Evolutionary conservation across 2,888 invertebrate species (phyloP).

Genomic region (Eupithecia insigniata): DNA sequence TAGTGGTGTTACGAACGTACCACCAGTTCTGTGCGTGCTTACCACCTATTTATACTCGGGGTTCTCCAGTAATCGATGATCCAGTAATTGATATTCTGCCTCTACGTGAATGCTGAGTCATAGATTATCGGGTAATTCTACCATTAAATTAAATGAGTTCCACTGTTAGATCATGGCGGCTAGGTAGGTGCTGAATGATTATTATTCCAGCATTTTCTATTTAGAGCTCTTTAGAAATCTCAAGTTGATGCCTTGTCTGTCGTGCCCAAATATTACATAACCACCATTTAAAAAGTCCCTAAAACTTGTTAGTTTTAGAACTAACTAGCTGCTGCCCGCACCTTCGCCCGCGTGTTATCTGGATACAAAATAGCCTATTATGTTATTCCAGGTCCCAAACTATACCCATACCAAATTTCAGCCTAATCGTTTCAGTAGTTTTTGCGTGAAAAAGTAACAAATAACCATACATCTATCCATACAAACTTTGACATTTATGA

Average conservation of each 20-base stretch:
- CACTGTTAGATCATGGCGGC: neutral
- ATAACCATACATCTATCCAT: too few relatives aligned
- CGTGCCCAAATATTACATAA: neutral
- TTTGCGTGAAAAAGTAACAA: too few relatives aligned
- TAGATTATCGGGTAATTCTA: neutral
- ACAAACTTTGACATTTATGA: too few relatives aligned
- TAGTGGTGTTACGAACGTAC: neutral
- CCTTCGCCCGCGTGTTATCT: too few relatives aligned
- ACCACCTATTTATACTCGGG: neutral
- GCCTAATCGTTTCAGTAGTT: too few relatives aligned
- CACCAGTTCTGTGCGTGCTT: neutral
- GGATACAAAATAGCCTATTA: too few relatives aligned
- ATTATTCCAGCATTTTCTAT: neutral
- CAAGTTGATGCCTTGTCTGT: neutral
- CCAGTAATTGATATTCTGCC: neutral
- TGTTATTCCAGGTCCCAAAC: too few relatives aligned
- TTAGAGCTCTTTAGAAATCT: neutral
- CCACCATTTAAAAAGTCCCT: neutral
- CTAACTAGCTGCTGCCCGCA: too few relatives aligned
- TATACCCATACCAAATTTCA: too few relatives aligned
- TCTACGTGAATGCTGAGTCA: neutral
- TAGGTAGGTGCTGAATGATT: neutral
- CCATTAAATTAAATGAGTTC: neutral
- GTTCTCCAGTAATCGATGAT: neutral
- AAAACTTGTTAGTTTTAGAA: too few relatives aligned